Evolutionary conservation across 2,797 vertebrate species (phyloP).

Genomic region (Sylvilagus floridanus): DNA sequence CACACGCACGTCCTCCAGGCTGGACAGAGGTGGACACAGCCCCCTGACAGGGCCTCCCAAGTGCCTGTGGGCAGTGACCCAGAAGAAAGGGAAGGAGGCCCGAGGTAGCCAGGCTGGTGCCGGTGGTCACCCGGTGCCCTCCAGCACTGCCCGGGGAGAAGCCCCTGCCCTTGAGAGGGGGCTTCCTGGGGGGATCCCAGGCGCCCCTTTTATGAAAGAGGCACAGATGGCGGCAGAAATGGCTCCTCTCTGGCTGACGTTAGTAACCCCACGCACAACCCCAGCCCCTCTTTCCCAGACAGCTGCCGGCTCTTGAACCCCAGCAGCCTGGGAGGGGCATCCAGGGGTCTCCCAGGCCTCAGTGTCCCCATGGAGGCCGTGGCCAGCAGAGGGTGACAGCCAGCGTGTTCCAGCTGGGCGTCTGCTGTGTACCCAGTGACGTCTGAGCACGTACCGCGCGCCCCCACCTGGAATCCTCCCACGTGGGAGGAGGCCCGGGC

Average conservation of each 20-base stretch:
- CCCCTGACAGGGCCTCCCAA: too few species aligned
- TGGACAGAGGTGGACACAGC: not conserved
- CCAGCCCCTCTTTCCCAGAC: not conserved
- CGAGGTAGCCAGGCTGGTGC: too few species aligned
- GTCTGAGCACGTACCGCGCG: accelerated
- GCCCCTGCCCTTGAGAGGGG: not conserved
- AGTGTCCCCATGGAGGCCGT: too few species aligned
- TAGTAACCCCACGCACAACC: not conserved
- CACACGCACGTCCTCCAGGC: not conserved
- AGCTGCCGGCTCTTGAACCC: not conserved
- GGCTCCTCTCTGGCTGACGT: not conserved
- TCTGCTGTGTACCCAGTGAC: not conserved
- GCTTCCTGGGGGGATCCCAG: not conserved
- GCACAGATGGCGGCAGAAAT: too few species aligned
- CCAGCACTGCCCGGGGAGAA: not conserved
- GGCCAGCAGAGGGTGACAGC: not conserved
- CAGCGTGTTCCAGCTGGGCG: not conserved
- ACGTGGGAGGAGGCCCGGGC: not conserved
- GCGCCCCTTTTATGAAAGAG: not conserved
- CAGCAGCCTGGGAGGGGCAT: not conserved
- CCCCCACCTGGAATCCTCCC: not conserved
- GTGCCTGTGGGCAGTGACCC: too few species aligned
- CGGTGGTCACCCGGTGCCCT: too few species aligned
- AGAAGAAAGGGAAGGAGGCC: too few species aligned
- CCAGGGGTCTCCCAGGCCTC: not conserved